These are phyloP conservation scores for Spodoptera exigua DNA, from an alignment of 2,888 invertebrate genomes.

Conservation along the genomic window DNA sequence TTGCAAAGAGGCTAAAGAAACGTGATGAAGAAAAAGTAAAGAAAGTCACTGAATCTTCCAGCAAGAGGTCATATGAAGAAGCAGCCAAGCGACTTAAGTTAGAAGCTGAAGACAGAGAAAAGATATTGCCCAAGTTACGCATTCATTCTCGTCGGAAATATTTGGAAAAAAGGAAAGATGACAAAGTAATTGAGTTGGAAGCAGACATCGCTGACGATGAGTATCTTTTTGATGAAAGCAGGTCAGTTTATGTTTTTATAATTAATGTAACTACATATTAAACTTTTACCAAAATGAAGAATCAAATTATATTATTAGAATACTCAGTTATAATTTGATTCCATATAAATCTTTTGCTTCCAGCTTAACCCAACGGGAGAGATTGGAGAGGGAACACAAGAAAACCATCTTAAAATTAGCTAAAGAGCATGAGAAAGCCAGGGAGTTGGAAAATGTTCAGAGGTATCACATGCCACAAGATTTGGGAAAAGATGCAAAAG, in stretches of 20 bases:
- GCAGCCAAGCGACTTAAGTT: slow-evolving; percentile 97
- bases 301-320: too few species aligned
- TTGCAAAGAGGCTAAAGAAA: slow-evolving; percentile 95
- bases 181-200: slow-evolving; percentile 98
- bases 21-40: slow-evolving; percentile 97
- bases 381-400: slow-evolving; percentile 95
- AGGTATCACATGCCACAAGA: slow-evolving; percentile 98
- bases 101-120: slow-evolving; percentile 95
- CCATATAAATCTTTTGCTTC: slow-evolving; percentile 55
- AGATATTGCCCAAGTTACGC: slow-evolving; percentile 95
- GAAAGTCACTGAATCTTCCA: slow-evolving; percentile 92
- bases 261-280: slow-evolving; percentile 3
- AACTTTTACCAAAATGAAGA: background rate
- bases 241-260: slow-evolving; percentile 89
- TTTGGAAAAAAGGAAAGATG: slow-evolving; percentile 98
- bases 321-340: too few species aligned
- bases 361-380: slow-evolving; percentile 96
- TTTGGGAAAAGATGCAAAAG: slow-evolving; percentile 92
- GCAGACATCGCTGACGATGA: slow-evolving; percentile 98
- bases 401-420: slow-evolving; percentile 96
- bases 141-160: slow-evolving; percentile 98
- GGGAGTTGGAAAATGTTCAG: slow-evolving; percentile 97
- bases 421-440: slow-evolving; percentile 98
- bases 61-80: slow-evolving; percentile 93
- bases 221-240: slow-evolving; percentile 96